These are phyloP conservation scores for Ciconia stormi DNA, from an alignment of 2,113 vertebrate species.

Conservation along the genomic window DNA sequence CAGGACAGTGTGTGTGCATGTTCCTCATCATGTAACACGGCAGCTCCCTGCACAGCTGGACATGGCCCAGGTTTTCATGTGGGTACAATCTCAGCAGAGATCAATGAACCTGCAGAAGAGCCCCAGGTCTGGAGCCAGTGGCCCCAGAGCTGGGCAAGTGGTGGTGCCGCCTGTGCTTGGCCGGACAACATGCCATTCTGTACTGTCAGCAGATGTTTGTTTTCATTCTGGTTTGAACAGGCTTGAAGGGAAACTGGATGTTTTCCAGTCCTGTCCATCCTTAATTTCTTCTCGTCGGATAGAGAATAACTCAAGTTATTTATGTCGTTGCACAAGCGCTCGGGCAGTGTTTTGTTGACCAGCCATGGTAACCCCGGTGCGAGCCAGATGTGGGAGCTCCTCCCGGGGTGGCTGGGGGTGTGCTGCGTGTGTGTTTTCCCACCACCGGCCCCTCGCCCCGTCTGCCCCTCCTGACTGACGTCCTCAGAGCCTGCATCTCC, in stretches of 20 bases:
- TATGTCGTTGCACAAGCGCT: constrained; percentile 42
- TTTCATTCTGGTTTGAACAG: constrained; percentile 37
- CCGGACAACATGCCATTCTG: not conserved
- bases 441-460: rapidly evolving
- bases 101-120: not conserved
- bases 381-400: not conserved
- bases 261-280: constrained; percentile 38
- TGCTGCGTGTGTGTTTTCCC: not conserved
- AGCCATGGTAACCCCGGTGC: not conserved
- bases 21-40: not conserved
- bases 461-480: rapidly evolving
- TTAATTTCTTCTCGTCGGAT: not conserved
- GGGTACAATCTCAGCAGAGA: not conserved
- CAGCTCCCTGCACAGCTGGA: not conserved
- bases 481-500: rapidly evolving
- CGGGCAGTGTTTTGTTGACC: constrained; percentile 42
- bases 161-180: not conserved
- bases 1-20: rapidly evolving
- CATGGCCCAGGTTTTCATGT: not conserved
- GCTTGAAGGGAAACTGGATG: not conserved
- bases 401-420: rapidly evolving
- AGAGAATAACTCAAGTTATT: constrained; percentile 44
- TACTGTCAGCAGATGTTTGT: constrained; percentile 27
- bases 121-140: not conserved
- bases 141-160: rapidly evolving